Evolutionary conservation across 2,888 invertebrate genomes (phyloP).

Genomic region (Panopea generosa): DNA sequence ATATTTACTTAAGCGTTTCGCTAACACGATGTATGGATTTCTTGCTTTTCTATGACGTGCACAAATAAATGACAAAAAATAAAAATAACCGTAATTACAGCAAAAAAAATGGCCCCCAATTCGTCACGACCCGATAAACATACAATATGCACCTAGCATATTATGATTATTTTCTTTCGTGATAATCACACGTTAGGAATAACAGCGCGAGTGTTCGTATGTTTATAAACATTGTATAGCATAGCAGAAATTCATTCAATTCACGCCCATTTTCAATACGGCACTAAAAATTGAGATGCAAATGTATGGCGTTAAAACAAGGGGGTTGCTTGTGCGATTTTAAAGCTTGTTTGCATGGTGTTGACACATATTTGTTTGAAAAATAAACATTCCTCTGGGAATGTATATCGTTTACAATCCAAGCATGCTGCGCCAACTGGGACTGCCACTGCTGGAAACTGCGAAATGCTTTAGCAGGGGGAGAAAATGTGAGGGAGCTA

Average conservation of each 20-base stretch:
- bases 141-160: too few species aligned
- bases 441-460: neutral
- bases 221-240: slow-evolving; percentile 5
- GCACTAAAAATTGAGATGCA: neutral
- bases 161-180: slow-evolving; percentile 9
- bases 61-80: too few species aligned
- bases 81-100: too few species aligned
- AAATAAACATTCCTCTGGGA: slow-evolving; percentile 59
- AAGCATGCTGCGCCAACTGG: slow-evolving; percentile 29
- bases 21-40: too few species aligned
- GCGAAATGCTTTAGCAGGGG: neutral
- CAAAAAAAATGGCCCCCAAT: too few species aligned
- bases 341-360: slow-evolving; percentile 49
- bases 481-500: neutral
- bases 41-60: too few species aligned
- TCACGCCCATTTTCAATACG: slow-evolving; percentile 10
- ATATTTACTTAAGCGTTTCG: too few species aligned
- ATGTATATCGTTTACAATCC: slow-evolving; percentile 31
- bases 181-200: slow-evolving; percentile 6
- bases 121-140: too few species aligned
- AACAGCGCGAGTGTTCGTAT: slow-evolving; percentile 1
- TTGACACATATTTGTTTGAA: slow-evolving; percentile 46
- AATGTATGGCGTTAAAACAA: neutral
- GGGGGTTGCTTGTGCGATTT: slow-evolving; percentile 1
- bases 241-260: neutral